Evolutionary conservation across 2,113 vertebrate genomes (phyloP).

Genomic region (Pachycephala philippinensis): DNA sequence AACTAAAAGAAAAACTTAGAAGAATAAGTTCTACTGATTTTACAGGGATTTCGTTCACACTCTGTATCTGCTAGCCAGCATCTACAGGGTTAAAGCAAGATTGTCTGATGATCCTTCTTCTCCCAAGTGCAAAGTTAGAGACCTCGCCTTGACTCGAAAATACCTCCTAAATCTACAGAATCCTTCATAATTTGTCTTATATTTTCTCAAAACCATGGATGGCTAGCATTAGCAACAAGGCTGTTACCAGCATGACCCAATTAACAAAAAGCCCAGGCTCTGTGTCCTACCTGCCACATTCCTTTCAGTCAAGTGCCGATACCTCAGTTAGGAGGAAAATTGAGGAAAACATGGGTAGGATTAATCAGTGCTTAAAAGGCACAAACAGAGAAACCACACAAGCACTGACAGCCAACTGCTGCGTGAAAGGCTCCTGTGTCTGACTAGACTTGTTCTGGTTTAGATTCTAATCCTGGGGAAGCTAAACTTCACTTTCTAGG

Average conservation of each 20-base stretch:
- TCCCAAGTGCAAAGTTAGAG: neutral
- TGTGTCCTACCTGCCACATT: neutral
- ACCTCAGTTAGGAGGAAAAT: neutral
- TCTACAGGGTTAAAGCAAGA: neutral
- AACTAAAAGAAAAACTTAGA: neutral
- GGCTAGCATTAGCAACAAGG: neutral
- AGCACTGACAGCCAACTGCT: neutral
- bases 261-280: neutral
- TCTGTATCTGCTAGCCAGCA: neutral
- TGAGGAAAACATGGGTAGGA: neutral
- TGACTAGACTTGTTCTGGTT: neutral
- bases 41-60: neutral
- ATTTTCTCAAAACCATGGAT: neutral
- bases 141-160: neutral
- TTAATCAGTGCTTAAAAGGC: neutral
- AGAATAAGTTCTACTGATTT: neutral
- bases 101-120: neutral
- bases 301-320: neutral
- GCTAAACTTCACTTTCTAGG: conserved; percentile 45
- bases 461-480: conserved; percentile 24
- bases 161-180: neutral
- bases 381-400: neutral
- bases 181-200: neutral
- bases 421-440: neutral
- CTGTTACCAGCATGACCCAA: neutral